Percentiles rank a stretch among this genome's conserved stretches.
phyloP scores from a whole-genome alignment of 2,113 vertebrate genomes.

The Odocoileus hemionus region DNA sequence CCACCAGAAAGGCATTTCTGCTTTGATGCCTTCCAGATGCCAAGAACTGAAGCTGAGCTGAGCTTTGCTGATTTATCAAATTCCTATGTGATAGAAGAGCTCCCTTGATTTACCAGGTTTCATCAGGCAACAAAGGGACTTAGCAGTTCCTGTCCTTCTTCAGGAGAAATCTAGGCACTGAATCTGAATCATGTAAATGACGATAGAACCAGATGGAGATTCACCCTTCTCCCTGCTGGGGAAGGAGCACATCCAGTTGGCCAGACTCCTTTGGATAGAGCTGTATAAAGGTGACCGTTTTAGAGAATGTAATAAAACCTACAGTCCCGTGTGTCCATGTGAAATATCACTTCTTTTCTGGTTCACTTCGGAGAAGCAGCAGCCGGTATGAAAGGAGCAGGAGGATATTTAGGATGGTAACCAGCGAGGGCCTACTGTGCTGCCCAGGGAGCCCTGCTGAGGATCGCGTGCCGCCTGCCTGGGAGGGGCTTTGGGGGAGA shows the following conservation, averaged over 20 bases:
- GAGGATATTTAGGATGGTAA: background rate
- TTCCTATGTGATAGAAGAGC: background rate
- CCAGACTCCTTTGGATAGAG: background rate
- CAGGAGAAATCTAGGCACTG: background rate
- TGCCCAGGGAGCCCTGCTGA: background rate
- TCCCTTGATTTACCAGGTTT: background rate
- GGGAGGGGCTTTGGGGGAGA: background rate
- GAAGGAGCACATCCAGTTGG: background rate
- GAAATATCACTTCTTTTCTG: conserved; percentile 12
- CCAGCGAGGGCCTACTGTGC: background rate
- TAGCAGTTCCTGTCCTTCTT: background rate
- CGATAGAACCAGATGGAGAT: background rate
- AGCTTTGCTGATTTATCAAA: background rate
- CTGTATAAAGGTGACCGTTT: background rate
- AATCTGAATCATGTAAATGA: background rate
- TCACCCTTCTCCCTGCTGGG: background rate
- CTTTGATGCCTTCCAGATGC: background rate
- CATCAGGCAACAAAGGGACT: background rate
- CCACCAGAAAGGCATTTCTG: background rate
- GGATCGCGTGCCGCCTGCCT: background rate
- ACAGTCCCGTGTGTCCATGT: background rate
- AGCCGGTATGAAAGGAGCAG: background rate
- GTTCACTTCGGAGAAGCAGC: background rate
- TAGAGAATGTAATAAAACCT: background rate
- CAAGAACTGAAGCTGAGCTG: background rate